Base-by-base conservation (phyloP, 2,113 vertebrate species). In the Aptenodytes forsteri region DNA sequence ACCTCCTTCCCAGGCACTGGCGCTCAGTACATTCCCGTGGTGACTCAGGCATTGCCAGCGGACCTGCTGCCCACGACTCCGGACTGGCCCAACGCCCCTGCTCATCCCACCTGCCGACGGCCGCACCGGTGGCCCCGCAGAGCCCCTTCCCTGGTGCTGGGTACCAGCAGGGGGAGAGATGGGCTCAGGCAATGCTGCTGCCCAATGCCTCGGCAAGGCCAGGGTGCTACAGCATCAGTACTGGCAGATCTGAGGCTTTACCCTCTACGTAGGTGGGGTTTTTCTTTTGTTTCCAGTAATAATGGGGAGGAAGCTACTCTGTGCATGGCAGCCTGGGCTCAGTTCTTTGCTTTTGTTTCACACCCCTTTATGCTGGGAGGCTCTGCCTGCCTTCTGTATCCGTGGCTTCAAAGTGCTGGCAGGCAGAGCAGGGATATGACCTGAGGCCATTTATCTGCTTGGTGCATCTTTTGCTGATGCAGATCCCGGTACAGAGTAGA, bases 71-170 rank as follows among this genome's bases (percentile, higher is more conserved):
- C 70, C 49, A 4, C 2, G 1, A 6, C 62, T 17, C 64, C 0
- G 10, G 16, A 1, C 23, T 30, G 59, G 47, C 67, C 36, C 61
- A 12, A 0, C 0, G 26, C 8, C 54, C 38, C 32, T 1, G 4
- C 62, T 30, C 4, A 2, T 49, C n/a, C 56, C 1, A 3, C 27
- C 21, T 7, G 6, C 55, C 0, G 2, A 42, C 9, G 2, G 4
- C 52, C 0, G 1, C 46, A 11, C 54, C 4, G 4, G 34, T 3
- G 1, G 27, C 58, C 23, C 36, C 16, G 7, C 79, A 66, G 80
- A 81, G 66, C 58, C 20, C 52, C 27, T 47, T 71, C 21, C 61
- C 52, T 5, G 3, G 65, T 7, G 6, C 83, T 54, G 87, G 50
- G 16, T 13, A n/a, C 38, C 13, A 8, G 52, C 61, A 19, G 9